Conservation (phyloP, 2,888 invertebrate species). For the Myopa testacea region DNA sequence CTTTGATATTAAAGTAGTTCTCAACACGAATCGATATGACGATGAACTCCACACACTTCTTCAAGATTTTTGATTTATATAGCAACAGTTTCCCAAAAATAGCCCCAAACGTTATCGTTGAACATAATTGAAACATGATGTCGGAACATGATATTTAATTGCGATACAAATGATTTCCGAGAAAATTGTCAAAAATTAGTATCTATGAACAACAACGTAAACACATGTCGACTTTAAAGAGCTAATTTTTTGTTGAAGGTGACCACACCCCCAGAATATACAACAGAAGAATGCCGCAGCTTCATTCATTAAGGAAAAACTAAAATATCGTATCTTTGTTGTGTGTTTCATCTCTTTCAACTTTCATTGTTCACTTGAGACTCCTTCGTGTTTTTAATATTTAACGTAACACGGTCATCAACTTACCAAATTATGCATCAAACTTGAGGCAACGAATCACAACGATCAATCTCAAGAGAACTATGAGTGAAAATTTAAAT, state of each 20-base stretch:
- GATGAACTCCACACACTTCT: slow-evolving; percentile 9
- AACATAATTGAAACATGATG: slow-evolving; percentile 23
- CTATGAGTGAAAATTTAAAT: too few relatives aligned
- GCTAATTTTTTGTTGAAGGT: neutral
- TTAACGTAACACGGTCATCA: too few relatives aligned
- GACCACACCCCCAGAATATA: slow-evolving; percentile 6
- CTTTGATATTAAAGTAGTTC: slow-evolving; percentile 19
- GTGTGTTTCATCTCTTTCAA: too few relatives aligned
- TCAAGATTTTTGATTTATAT: slow-evolving; percentile 20
- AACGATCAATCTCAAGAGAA: too few relatives aligned
- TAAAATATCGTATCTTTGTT: too few relatives aligned
- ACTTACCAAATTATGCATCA: too few relatives aligned
- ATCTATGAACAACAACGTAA: neutral
- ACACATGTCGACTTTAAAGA: neutral
- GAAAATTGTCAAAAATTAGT: slow-evolving; percentile 16
- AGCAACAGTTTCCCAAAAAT: neutral
- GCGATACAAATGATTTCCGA: slow-evolving; percentile 20
- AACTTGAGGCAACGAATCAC: too few relatives aligned
- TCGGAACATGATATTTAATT: slow-evolving; percentile 32
- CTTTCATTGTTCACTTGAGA: too few relatives aligned
- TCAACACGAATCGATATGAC: slow-evolving; percentile 30
- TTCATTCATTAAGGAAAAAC: too few relatives aligned
- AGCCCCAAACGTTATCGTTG: slow-evolving; percentile 22
- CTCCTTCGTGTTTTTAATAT: too few relatives aligned
- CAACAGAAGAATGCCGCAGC: neutral